A percentile compares a stretch with the other conserved stretches of the same genome.
phyloP scores from a whole-genome alignment of 1,140 invertebrate species.

The Caenorhabditis briggsae region DNA sequence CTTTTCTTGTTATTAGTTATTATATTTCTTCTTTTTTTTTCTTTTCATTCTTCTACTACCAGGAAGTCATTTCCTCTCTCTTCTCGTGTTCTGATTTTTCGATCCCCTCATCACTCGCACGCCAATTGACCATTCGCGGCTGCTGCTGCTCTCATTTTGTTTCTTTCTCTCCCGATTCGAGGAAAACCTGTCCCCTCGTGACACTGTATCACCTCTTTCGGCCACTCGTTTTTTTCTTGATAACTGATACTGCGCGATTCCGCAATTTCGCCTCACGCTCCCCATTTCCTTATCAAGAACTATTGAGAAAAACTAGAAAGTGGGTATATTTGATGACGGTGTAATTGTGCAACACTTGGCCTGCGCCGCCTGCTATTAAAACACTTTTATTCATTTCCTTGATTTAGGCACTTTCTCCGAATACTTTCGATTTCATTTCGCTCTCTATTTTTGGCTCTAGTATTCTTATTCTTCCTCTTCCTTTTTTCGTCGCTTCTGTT shows the following conservation, averaged over 20 bases:
- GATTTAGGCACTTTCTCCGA: constrained; percentile 5
- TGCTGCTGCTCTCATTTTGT: no score
- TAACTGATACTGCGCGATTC: constrained; percentile 38
- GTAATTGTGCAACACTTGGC: constrained; percentile 19
- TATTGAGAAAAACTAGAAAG: not conserved
- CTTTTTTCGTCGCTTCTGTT: not conserved
- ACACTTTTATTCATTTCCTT: not conserved
- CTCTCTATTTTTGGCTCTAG: not conserved
- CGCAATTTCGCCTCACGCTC: constrained; percentile 15
- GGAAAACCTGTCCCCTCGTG: constrained; percentile 4
- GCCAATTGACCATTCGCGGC: not conserved
- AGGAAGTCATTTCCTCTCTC: not conserved
- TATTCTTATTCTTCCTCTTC: not conserved
- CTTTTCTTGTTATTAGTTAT: no score
- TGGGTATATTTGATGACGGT: not conserved
- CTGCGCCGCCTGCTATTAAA: not conserved
- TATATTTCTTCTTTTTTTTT: no score
- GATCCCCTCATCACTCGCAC: not conserved
- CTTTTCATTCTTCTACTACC: not conserved
- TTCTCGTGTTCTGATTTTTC: constrained; percentile 5
- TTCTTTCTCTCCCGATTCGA: not conserved
- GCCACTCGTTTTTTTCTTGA: constrained; percentile 5
- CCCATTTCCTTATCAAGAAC: constrained; percentile 21
- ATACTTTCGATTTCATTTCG: not conserved
- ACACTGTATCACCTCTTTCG: not conserved